Evolutionary conservation across 2,888 invertebrate species (phyloP).

Genomic region (Campopleginae sp.): DNA sequence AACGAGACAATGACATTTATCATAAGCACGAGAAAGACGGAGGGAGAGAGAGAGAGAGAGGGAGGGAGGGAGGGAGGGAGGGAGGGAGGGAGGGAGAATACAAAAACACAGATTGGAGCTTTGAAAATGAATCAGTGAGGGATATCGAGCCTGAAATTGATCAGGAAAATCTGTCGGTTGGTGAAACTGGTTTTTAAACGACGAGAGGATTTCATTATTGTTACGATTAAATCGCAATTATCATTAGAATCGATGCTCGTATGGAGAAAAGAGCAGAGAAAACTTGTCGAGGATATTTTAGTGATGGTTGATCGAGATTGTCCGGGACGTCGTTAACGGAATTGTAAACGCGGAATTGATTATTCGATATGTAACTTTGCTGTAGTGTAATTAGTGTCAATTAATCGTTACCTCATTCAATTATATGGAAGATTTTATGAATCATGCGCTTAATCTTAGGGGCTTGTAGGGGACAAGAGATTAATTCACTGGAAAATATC

Average conservation of each 20-base stretch:
- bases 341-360: conserved; percentile 43
- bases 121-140: conserved; percentile 10
- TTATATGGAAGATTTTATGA: conserved; percentile 58
- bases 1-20: conserved; percentile 12
- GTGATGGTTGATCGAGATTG: conserved; percentile 60
- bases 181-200: conserved; percentile 25
- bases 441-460: conserved; percentile 37
- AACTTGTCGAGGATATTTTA: conserved; percentile 43
- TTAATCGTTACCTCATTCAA: conserved; percentile 54
- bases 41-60: too few species aligned
- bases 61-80: neutral
- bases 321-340: conserved; percentile 50
- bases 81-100: neutral
- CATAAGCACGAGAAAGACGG: neutral
- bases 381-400: conserved; percentile 47
- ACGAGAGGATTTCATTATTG: conserved; percentile 3
- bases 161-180: neutral
- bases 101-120: neutral
- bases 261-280: neutral
- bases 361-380: conserved; percentile 43
- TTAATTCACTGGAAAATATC: neutral
- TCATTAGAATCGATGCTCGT: neutral
- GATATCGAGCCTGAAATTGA: conserved; percentile 5
- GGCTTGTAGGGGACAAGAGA: conserved; percentile 9
- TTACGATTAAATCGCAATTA: conserved; percentile 38